Conservation (phyloP, 2,113 vertebrate species). For the Nerophis lumbriciformis region DNA sequence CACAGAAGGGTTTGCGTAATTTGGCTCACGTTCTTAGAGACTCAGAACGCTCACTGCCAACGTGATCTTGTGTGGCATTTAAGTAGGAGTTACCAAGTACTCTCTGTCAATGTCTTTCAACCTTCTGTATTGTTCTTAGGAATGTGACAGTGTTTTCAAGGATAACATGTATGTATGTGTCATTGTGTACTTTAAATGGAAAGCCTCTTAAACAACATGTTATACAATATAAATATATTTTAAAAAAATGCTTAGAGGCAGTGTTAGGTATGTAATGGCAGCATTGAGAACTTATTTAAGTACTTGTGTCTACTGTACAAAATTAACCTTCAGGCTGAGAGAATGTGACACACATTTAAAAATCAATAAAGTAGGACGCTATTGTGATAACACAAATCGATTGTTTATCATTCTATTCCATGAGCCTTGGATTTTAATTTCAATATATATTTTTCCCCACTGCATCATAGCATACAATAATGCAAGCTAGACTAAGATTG, state of each 20-base stretch:
- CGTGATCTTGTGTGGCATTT: slow-evolving; percentile 18
- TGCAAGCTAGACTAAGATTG: neutral
- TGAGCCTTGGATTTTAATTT: neutral
- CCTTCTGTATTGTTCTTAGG: slow-evolving; percentile 31
- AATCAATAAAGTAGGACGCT: slow-evolving; percentile 7
- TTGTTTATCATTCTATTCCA: neutral
- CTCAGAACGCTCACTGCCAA: neutral
- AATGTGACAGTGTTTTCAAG: slow-evolving; percentile 51
- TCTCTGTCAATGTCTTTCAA: slow-evolving; percentile 32
- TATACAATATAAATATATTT: neutral
- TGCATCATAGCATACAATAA: neutral
- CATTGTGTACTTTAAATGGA: slow-evolving; percentile 19
- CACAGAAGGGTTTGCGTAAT: neutral
- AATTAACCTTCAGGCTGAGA: slow-evolving; percentile 10
- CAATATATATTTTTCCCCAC: neutral
- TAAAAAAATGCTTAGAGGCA: neutral
- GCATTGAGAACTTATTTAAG: neutral
- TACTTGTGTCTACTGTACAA: slow-evolving; percentile 2
- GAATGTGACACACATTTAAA: slow-evolving; percentile 8
- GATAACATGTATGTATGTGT: slow-evolving; percentile 3
- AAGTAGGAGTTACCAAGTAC: slow-evolving; percentile 34
- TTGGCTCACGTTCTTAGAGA: neutral
- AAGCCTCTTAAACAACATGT: neutral
- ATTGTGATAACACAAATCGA: neutral
- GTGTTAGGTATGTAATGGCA: slow-evolving; percentile 7